A percentile compares a stretch with the other conserved stretches of the same genome.
Conservation (phyloP, 2,888 invertebrate genomes). For the Drosophila seclusa region DNA sequence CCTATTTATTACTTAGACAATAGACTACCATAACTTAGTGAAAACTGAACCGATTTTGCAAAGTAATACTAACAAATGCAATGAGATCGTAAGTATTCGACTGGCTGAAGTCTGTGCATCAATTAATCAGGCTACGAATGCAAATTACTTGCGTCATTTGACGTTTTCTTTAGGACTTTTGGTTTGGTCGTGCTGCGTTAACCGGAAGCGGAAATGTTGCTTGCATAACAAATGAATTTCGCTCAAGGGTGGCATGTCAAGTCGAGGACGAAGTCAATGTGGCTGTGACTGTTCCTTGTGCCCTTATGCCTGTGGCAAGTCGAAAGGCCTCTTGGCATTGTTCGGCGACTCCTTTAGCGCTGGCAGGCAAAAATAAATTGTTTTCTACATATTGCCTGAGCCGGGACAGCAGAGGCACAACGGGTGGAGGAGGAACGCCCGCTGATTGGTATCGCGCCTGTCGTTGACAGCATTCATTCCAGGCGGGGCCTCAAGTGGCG, state of each 20-base stretch:
- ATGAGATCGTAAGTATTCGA: constrained; percentile 16
- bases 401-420: neutral
- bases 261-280: constrained; percentile 17
- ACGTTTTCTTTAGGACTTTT: constrained; percentile 44
- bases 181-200: constrained; percentile 65
- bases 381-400: constrained; percentile 57
- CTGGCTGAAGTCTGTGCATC: constrained; percentile 41
- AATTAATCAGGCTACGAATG: constrained; percentile 80
- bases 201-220: constrained; percentile 83
- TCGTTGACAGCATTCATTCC: constrained; percentile 81
- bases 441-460: constrained; percentile 78
- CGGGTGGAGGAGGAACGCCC: constrained; percentile 14
- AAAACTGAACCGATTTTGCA: neutral
- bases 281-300: constrained; percentile 7
- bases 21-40: neutral
- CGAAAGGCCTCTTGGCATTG: constrained; percentile 69
- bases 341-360: constrained; percentile 50
- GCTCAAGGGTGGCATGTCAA: constrained; percentile 54
- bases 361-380: constrained; percentile 66
- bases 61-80: constrained; percentile 13
- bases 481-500: constrained; percentile 43
- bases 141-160: constrained; percentile 76
- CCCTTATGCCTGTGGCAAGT: constrained; percentile 59
- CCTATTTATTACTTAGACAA: accelerated
- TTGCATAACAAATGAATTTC: constrained; percentile 83